These are phyloP conservation scores for Anarrhichthys ocellatus DNA, from an alignment of 2,113 vertebrate genomes.

Conservation along the genomic window DNA sequence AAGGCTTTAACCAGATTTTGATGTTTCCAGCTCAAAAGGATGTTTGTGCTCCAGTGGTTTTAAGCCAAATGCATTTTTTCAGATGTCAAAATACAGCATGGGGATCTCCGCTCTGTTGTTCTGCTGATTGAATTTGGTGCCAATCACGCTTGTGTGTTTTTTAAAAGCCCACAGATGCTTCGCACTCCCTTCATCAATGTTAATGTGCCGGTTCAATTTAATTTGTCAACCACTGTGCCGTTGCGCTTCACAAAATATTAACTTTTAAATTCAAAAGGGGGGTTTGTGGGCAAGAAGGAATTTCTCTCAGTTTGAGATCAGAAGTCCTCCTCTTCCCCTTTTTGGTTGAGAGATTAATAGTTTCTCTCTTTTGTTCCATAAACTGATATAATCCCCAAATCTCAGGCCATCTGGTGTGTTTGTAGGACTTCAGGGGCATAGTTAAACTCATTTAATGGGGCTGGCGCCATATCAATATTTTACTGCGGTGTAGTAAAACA, in stretches of 20 bases:
- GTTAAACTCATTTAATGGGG: conserved; percentile 44
- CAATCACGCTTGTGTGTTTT: conserved; percentile 29
- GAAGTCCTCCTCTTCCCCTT: conserved; percentile 25
- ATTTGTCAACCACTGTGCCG: conserved; percentile 24
- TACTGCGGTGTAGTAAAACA: conserved; percentile 16
- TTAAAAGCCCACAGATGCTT: conserved; percentile 35
- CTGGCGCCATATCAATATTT: conserved; percentile 43
- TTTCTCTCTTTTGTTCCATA: conserved; percentile 34
- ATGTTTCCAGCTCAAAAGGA: conserved; percentile 29
- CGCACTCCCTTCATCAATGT: conserved; percentile 16
- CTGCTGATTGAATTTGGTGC: conserved; percentile 35
- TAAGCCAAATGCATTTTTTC: conserved; percentile 41
- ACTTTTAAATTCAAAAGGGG: conserved; percentile 26
- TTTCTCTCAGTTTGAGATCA: conserved; percentile 24
- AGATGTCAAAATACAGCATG: conserved; percentile 34
- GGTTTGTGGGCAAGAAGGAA: conserved; percentile 22
- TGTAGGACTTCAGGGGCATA: conserved; percentile 34
- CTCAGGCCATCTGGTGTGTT: conserved; percentile 61
- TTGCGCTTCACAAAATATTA: conserved; percentile 24
- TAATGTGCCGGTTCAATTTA: conserved; percentile 39
- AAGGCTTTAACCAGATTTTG: conserved; percentile 35
- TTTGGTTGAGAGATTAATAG: conserved; percentile 35
- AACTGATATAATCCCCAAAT: conserved; percentile 46
- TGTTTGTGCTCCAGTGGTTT: conserved; percentile 7
- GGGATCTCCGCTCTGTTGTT: conserved; percentile 24